A percentile compares a stretch with the other conserved stretches of the same genome.
These are phyloP conservation scores for Xylota sylvarum DNA, from an alignment of 2,888 invertebrate species.

Conservation along the genomic window DNA sequence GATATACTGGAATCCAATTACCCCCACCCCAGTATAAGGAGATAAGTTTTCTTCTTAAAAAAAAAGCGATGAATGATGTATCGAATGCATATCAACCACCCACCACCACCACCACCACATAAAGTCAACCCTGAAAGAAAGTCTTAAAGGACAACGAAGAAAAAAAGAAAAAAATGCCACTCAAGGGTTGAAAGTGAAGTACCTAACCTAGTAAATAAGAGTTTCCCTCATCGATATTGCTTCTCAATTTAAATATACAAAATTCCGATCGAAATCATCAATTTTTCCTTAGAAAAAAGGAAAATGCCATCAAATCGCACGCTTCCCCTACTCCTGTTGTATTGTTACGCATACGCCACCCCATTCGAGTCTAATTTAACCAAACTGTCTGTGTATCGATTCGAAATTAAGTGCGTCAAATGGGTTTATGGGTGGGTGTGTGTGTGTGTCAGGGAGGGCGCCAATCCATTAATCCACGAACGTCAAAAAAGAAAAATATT, in stretches of 20 bases:
- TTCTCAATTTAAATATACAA: slow-evolving; percentile 34
- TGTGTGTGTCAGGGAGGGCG: background rate
- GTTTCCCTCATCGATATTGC: background rate
- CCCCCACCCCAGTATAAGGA: background rate
- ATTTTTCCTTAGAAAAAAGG: background rate
- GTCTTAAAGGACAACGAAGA: background rate
- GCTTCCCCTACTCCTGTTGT: background rate
- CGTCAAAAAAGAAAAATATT: slow-evolving; percentile 20
- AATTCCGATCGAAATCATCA: slow-evolving; percentile 31
- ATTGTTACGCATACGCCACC: slow-evolving; percentile 51
- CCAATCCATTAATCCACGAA: slow-evolving; percentile 28
- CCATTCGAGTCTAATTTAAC: background rate
- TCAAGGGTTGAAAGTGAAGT: slow-evolving; percentile 13
- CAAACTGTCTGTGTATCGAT: slow-evolving; percentile 7
- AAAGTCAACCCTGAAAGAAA: background rate
- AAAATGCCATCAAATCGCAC: slow-evolving; percentile 42
- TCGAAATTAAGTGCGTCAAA: slow-evolving; percentile 22
- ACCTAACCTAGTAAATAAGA: background rate
- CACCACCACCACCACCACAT: too few relatives aligned
- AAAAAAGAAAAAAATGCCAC: background rate
- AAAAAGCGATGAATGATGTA: slow-evolving; percentile 6
- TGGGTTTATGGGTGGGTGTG: background rate
- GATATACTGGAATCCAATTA: slow-evolving; percentile 36
- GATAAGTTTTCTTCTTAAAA: background rate
- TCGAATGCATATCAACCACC: background rate